Evolutionary conservation across 64 coral and sea anemone genomes (phyloP), one percentile per base, ranked within the genome.

Genomic region (Montipora efflorescens): DNA sequence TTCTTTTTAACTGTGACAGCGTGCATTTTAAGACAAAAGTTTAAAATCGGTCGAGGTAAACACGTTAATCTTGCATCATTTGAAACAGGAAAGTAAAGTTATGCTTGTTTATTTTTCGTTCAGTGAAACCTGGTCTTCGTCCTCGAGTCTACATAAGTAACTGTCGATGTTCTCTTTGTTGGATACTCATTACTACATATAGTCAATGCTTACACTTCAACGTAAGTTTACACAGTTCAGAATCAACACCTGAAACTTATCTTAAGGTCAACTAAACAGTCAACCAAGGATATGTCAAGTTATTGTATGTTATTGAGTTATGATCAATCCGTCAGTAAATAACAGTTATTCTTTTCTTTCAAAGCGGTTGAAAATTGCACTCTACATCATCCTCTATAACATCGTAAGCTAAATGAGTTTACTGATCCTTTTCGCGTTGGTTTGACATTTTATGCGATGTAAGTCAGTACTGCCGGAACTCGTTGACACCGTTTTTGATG

Each of bases 41-140:
- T 57, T 64, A 16, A 64, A 64, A 16, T 3, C 14, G 61, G 14
- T 64, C 8, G 61, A 4, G 14, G 61, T 64, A 64, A 64, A 64
- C 14, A 64, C 13, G 9, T 64, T 15, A 64, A 64, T 64, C 11
- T 4, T 19, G 14, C 4, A 64, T 16, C 14, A 61, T 14, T 7
- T 81, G 52, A 81, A 81, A 81, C 78, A 79, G 53, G 55, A 81
- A 61, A 20, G 22, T 59, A 28, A 81, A 81, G 79, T 59, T 59
- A 81, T 83, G 57, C 23, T 18, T 45, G 80, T 47, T 67, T 46
- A 47, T 47, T 66, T 82, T 61, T 9, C 80, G 25, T 76, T 76
- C 28, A 76, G 12, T 76, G 74, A 15, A 45, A 14, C 61, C 13
- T 12, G 61, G 14, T 64, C 61, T 64, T 12, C 6, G 52, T 5